Evolutionary conservation across 2,888 invertebrate species (phyloP), one percentile per base, ranked within the genome.

Genomic region (Timandra comae): DNA sequence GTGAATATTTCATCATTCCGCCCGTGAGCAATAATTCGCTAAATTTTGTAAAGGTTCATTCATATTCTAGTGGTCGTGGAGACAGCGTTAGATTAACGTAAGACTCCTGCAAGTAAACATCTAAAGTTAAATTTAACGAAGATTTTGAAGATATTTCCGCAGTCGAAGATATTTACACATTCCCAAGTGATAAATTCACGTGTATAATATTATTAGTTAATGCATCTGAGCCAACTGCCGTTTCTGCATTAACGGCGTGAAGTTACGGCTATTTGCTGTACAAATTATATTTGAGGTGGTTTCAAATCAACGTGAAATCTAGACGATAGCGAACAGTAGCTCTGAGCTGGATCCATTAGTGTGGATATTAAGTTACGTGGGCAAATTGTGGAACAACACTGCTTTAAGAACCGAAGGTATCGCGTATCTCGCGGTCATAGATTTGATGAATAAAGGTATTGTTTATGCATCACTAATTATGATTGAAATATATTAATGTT

Each of bases 311-410:
- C 39, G 43, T 50, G 43, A 44, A 40, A 46, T 40, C 39, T 42
- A 39, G 45, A 30, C 32, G 37, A 39, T 43, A 45, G 40, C 28
- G 29, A 27, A 41, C 38, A 46, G 49, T 56, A 35, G 49, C 50
- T 49, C 50, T 49, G 42, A 50, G 52, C 58, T 51, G 52, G 56
- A 52, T 67, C 80, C 78, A 81, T 82, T 79, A 80, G 68, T 53
- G 60, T 45, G 26, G 30, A 49, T 70, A 42, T 81, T 59, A 44
- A 46, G 46, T 84, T 80, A 63, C 82, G 63, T 52, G 69, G 68
- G 65, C 73, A 77, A 81, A 80, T 77, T 70, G 75, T 78, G 69
- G 76, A 78, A 73, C 78, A 74, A 65, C 67, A 71, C 61, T 58
- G 60, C 65, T 66, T 66, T 56, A 60, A 52, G 49, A n/a, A n/a